Evolutionary conservation across 2,113 vertebrate species (phyloP), one percentile per base, ranked within the genome.

Genomic region (Ictalurus punctatus): DNA sequence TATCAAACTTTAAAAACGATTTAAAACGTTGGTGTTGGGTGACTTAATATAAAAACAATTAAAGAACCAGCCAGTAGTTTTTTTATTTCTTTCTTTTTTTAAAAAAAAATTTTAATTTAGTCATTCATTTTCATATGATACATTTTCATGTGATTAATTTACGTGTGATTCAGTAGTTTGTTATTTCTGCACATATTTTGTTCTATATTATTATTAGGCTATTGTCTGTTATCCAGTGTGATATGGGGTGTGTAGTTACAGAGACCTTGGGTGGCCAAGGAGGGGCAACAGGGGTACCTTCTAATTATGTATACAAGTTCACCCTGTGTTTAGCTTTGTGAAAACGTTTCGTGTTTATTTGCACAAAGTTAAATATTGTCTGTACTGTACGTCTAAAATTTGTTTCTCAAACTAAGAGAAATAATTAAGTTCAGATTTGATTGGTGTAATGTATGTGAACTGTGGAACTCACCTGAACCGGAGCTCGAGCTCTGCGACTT

Each of bases 381-480:
- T 27, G 12, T 48, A 14, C 1, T 74, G 17, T 25, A 13, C 1
- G 23, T 12, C 25, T 52, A 79, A 79, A 54, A 23, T 1, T 6
- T 79, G 25, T n/a, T 4, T 21, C 14, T 14, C 52, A 81, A 34
- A 58, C 17, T 30, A 19, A 58, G 17, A 30, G 0, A 34, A 54
- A 7, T 4, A n/a, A n/a, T 16, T 10, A 2, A 6, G 12, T 54
- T 80, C 25, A 13, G 23, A 13, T 52, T 27, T 25, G 12, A 6
- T 5, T 23, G 19, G 21, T 44, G 73, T 4, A 23, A 40, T 48
- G 61, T 85, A 65, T 34, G 16, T 56, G n/a, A 52, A 30, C 7
- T 56, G 30, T 34, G 25, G 25, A 21, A 85, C 91, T 90, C 83
- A 92, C 91, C 91, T 92, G 91, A 87, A 58, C 61, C 81, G 71